Base-by-base conservation (phyloP, 2,888 invertebrate species). In the Bugula neritina region DNA sequence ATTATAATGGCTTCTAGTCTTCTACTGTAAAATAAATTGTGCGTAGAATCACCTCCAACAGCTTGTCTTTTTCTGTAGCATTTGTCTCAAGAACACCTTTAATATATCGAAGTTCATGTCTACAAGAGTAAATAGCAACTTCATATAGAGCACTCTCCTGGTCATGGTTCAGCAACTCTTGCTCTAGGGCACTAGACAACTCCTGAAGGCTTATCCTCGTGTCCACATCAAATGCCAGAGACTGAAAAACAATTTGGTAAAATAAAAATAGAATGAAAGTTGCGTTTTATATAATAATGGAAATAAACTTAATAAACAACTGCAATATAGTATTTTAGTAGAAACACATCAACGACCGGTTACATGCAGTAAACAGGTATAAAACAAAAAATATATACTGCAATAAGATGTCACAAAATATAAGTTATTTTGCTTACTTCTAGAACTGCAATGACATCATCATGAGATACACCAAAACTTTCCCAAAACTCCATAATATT, bases 21-120 rank as follows among this genome's bases (percentile, higher is more conserved):
- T n/a, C n/a, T n/a, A n/a, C n/a, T n/a, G n/a, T n/a, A 10, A 57
- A 57, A 57, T 5, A 57, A 27, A n/a, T 57, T 21, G 57, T n/a
- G 23, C n/a, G 5, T 13, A 57, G 23, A 57, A 63, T 31, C 27
- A 63, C 63, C 63, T 63, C 63, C 31, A 63, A 89, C 54, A 94
- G 84, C 82, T 94, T 94, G 77, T 91, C 90, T 72, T 92, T 88
- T 82, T 94, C 94, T 35, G 88, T 89, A 70, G 87, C 87, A 77
- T 90, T 85, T 77, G 91, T 90, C 73, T 90, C 90, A 77, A 54
- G 52, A 10, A 54, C 25, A 27, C 52, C 70, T 82, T 79, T 81
- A 43, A 80, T 76, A 74, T 79, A 77, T 73, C 76, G 73, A 35
- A 82, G 76, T 73, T 82, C 82, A 58, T 80, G 78, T 71, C 80